Conservation (phyloP, 2,888 invertebrate species). For the Drosophila eohydei region DNA sequence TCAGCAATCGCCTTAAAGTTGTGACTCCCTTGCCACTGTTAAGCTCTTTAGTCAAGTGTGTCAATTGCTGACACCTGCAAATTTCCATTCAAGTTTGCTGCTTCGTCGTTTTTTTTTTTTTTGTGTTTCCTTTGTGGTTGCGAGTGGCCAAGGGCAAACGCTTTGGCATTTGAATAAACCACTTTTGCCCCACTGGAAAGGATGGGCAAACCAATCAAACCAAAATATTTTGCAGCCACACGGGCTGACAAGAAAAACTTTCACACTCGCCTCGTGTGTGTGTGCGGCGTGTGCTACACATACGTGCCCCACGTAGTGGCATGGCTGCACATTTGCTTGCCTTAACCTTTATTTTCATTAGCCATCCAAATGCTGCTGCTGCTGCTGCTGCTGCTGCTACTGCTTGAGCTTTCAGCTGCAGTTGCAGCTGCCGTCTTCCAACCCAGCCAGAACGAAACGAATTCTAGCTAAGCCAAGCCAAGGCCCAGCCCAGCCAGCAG, state of each 20-base stretch:
- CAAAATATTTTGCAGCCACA: slow-evolving; percentile 44
- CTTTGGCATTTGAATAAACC: slow-evolving; percentile 58
- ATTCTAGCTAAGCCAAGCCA: slow-evolving; percentile 9
- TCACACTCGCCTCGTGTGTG: slow-evolving; percentile 39
- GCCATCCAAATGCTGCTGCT: slow-evolving; percentile 25
- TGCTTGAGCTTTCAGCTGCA: slow-evolving; percentile 25
- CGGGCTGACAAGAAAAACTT: slow-evolving; percentile 51
- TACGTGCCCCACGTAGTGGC: slow-evolving; percentile 26
- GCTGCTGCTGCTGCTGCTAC: slow-evolving; percentile 8
- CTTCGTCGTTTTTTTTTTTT: not conserved
- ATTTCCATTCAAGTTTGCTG: slow-evolving; percentile 8
- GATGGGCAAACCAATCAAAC: slow-evolving; percentile 42
- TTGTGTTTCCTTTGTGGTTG: slow-evolving; percentile 33
- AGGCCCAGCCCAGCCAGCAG: slow-evolving; percentile 13
- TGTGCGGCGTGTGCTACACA: not conserved
- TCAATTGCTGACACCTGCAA: slow-evolving; percentile 57
- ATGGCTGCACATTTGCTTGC: slow-evolving; percentile 31
- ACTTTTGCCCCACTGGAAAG: slow-evolving; percentile 14
- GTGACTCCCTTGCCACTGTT: not conserved
- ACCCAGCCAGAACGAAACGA: slow-evolving; percentile 24
- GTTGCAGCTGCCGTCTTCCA: slow-evolving; percentile 28
- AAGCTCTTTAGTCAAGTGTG: slow-evolving; percentile 37
- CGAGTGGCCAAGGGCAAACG: slow-evolving; percentile 23
- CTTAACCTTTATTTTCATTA: slow-evolving; percentile 71
- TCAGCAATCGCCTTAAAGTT: not conserved